Evolutionary conservation across 2,888 invertebrate genomes (phyloP).

Genomic region (Drosophila silvestris): DNA sequence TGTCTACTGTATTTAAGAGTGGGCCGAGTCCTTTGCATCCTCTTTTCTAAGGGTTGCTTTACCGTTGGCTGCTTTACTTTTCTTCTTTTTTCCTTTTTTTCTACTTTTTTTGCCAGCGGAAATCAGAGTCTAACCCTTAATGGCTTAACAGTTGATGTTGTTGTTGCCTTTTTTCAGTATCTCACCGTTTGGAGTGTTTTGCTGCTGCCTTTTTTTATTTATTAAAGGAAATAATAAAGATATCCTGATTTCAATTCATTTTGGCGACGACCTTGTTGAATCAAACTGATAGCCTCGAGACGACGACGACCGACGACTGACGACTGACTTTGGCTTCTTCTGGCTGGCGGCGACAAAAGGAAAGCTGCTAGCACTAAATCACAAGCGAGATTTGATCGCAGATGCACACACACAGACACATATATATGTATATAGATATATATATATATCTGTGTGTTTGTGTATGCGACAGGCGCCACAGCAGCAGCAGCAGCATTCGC

Average conservation of each 20-base stretch:
- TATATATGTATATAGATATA: background rate
- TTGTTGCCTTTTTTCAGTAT: conserved; percentile 16
- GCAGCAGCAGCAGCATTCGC: conserved; percentile 31
- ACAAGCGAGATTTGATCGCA: conserved; percentile 56
- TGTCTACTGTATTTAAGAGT: conserved; percentile 27
- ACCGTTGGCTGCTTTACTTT: conserved; percentile 11
- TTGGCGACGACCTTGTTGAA: conserved; percentile 69
- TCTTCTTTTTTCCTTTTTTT: conserved; percentile 20
- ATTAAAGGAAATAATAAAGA: conserved; percentile 59
- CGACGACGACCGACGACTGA: conserved; percentile 3
- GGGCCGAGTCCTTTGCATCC: background rate
- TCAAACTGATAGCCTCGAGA: conserved; percentile 54
- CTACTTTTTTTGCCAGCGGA: conserved; percentile 32
- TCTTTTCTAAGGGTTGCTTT: conserved; percentile 54
- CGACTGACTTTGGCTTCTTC: conserved; percentile 4
- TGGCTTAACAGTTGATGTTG: conserved; percentile 38
- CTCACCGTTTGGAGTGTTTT: conserved; percentile 14
- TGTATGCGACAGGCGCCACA: conserved; percentile 25
- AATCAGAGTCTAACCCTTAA: conserved; percentile 64
- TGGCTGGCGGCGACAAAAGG: conserved; percentile 42
- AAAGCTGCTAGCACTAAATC: conserved; percentile 70
- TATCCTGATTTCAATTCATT: conserved; percentile 74
- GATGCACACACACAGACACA: conserved; percentile 19
- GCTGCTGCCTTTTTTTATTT: conserved; percentile 12
- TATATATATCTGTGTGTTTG: conserved; percentile 14